Evolutionary conservation across 64 coral and sea anemone species (phyloP), one percentile per base, ranked within the genome.

Genomic region (Actinia equina): DNA sequence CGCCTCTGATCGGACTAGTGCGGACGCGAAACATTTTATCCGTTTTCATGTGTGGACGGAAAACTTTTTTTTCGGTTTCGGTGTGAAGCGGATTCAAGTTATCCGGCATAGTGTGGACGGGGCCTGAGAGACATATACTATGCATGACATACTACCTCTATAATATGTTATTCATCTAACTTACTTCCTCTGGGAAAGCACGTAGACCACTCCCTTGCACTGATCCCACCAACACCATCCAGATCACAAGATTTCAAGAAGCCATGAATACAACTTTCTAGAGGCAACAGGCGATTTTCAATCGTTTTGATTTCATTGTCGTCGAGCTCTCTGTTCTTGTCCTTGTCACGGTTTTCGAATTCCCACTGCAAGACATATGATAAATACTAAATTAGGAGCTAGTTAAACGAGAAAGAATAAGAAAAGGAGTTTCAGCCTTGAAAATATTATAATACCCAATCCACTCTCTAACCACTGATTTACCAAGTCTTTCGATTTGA

Each of bases 211-310:
- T 95, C 94, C 26, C 44, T 49, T 26, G 46, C 82, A 22, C 85
- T 86, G 25, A 95, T 92, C 17, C 64, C 89, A 0, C 71, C 86
- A 46, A 92, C 43, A 43, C 89, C 79, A 67, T 95, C 87, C 43
- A 88, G 92, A 77, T 95, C 94, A 89, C 94, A 95, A n/a, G 94
- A 95, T 86, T 95, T 95, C 54, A 95, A 61, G 43, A 95, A 95
- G 30, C 94, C 94, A 45, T 89, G 60, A 52, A 92, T 86, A 82
- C 94, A 95, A 77, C 70, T 88, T 80, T 95, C 94, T 15, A 62
- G 82, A 6, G 87, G 76, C 54, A 95, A 60, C 53, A 95, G 85
- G 53, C 51, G 65, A 17, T 87, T 43, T 17, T 81, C 78, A 13
- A 81, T 17, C 6, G 18, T 11, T 49, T 52, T 81, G 43, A 95